phyloP scores from a whole-genome alignment of 1,140 invertebrate species.

The Trachelipus rathkii region DNA sequence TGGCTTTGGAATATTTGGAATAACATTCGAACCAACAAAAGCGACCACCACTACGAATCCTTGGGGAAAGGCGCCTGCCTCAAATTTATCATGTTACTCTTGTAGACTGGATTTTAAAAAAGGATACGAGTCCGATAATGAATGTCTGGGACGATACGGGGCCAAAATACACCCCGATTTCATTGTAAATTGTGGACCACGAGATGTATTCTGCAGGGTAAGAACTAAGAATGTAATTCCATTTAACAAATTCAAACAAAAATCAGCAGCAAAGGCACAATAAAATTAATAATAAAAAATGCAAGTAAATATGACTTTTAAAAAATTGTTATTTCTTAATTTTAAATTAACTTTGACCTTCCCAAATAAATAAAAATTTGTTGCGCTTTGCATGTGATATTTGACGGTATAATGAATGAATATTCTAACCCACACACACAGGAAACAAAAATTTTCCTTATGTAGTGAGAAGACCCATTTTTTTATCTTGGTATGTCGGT shows the following conservation, averaged over 20 bases:
- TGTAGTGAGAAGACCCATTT: no score
- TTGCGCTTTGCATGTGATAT: no score
- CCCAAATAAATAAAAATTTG: no score
- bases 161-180: constrained; percentile 28
- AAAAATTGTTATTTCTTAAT: no score
- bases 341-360: no score
- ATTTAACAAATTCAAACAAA: no score
- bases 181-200: constrained; percentile 33
- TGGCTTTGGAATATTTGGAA: no score
- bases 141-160: constrained; percentile 36
- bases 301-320: no score
- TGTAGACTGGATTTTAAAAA: constrained; percentile 40
- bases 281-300: no score
- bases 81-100: constrained; percentile 33
- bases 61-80: constrained; percentile 59
- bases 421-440: background rate
- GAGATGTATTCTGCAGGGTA: constrained; percentile 37
- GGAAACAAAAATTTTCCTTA: background rate
- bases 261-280: no score
- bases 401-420: no score
- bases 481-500: no score
- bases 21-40: background rate
- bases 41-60: constrained; percentile 58
- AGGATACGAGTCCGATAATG: constrained; percentile 32
- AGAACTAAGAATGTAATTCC: background rate